Evolutionary conservation across 2,113 vertebrate species (phyloP).

Genomic region (Pyxicephalus adspersus): DNA sequence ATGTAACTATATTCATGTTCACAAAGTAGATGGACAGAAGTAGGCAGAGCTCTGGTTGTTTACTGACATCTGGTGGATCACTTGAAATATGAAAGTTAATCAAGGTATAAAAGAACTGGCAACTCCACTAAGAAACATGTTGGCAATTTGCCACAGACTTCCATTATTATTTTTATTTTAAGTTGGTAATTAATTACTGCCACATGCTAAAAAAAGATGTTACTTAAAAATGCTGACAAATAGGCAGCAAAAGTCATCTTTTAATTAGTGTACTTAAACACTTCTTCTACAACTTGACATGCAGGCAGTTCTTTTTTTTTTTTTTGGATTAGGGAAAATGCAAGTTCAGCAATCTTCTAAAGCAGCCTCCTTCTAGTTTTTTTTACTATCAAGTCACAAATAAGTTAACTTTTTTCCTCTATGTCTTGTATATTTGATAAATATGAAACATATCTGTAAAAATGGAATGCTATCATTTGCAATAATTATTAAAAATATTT

Average conservation of each 20-base stretch:
- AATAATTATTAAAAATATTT: no score
- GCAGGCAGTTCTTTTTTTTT: no score
- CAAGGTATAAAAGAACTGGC: conserved; percentile 26
- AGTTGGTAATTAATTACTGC: conserved; percentile 42
- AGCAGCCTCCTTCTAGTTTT: neutral
- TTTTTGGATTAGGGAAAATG: neutral
- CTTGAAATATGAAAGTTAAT: conserved; percentile 27
- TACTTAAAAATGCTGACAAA: conserved; percentile 29
- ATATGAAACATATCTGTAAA: no score
- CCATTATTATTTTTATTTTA: conserved; percentile 34
- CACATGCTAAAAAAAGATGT: conserved; percentile 22
- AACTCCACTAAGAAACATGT: neutral
- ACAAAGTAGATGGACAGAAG: neutral
- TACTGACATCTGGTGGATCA: conserved; percentile 46
- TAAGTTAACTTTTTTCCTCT: conserved; percentile 1
- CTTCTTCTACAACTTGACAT: neutral
- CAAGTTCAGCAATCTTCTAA: conserved; percentile 4
- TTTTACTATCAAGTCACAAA: neutral
- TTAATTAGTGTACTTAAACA: conserved; percentile 28
- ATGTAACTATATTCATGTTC: neutral
- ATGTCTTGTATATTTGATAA: neutral
- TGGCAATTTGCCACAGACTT: conserved; percentile 38
- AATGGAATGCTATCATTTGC: no score
- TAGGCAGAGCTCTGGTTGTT: neutral
- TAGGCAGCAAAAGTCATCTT: conserved; percentile 16